Conservation (phyloP, 2,888 invertebrate genomes). For the Acanthosepion lycidas region DNA sequence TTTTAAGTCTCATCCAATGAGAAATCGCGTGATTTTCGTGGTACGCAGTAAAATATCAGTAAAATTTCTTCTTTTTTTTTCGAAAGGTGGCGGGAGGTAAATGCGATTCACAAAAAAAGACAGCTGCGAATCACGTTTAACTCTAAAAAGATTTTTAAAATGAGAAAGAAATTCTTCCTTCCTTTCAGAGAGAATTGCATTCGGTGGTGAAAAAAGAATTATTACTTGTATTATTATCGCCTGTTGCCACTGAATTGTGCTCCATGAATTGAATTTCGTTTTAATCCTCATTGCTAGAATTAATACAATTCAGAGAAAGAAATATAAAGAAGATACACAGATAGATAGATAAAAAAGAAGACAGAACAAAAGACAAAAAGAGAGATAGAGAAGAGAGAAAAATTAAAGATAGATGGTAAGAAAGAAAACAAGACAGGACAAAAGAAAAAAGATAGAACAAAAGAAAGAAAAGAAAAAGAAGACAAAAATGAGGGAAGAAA, state of each 20-base stretch:
- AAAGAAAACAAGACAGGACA: neutral
- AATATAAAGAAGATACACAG: neutral
- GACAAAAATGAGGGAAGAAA: neutral
- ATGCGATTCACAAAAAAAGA: neutral
- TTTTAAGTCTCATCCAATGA: neutral
- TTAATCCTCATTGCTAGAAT: neutral
- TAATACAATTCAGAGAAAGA: neutral
- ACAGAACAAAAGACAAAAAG: neutral
- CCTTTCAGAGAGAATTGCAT: neutral
- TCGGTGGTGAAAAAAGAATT: neutral
- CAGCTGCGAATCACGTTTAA: constrained; percentile 14
- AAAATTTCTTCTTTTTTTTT: neutral
- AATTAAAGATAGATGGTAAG: neutral
- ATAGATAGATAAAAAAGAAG: neutral
- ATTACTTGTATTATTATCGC: neutral
- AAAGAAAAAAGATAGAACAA: neutral
- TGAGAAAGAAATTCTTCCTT: neutral
- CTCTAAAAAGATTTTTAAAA: neutral
- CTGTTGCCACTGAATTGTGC: neutral
- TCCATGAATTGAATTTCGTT: neutral
- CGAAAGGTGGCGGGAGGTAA: neutral
- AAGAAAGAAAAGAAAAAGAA: neutral
- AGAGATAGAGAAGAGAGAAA: neutral
- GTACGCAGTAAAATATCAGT: neutral
- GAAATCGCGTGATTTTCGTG: neutral